Conservation (phyloP, 2,113 vertebrate genomes). For the Zootoca vivipara region DNA sequence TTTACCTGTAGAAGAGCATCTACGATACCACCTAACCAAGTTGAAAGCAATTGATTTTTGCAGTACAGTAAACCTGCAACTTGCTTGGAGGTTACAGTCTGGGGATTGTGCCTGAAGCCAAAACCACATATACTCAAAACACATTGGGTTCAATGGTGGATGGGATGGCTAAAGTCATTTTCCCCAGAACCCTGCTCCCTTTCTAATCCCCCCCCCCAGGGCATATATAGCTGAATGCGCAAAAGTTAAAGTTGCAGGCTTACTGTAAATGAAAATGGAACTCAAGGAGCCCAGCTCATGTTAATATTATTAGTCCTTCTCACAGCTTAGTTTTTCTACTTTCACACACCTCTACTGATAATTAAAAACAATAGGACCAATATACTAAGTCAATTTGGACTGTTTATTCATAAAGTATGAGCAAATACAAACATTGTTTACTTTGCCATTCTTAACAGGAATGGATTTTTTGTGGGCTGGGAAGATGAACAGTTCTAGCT, state of each 20-base stretch:
- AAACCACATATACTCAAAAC: too few species aligned
- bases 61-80: not conserved
- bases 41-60: constrained; percentile 40
- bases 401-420: constrained; percentile 65
- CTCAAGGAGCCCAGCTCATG: too few species aligned
- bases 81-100: too few species aligned
- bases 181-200: too few species aligned
- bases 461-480: constrained; percentile 39
- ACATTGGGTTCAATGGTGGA: too few species aligned
- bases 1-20: not conserved
- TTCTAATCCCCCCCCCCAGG: too few species aligned
- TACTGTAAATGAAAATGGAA: too few species aligned
- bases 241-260: too few species aligned
- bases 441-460: constrained; percentile 62
- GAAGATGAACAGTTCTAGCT: constrained; percentile 57
- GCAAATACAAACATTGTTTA: constrained; percentile 51
- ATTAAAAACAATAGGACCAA: constrained; percentile 61
- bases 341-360: constrained; percentile 56
- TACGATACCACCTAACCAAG: not conserved
- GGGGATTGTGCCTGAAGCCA: too few species aligned
- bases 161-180: too few species aligned
- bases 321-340: constrained; percentile 53
- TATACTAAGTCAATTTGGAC: constrained; percentile 52
- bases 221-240: too few species aligned
- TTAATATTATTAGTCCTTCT: constrained; percentile 46